These are phyloP conservation scores for Geococcyx californianus DNA, from an alignment of 2,113 vertebrate genomes.

Conservation along the genomic window DNA sequence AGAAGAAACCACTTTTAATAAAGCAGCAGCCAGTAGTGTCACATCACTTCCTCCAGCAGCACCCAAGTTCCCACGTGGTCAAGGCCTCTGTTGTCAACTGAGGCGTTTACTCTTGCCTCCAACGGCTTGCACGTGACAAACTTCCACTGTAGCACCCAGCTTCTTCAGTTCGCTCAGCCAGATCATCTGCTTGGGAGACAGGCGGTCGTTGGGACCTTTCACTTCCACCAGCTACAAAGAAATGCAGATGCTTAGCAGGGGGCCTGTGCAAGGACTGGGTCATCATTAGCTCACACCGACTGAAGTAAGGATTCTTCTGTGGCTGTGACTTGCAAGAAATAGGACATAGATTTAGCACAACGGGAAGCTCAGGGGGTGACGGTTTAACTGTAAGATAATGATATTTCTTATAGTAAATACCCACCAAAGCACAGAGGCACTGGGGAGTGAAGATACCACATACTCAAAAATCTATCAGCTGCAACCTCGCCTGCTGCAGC, in stretches of 20 bases:
- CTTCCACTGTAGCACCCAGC: slow-evolving; percentile 89
- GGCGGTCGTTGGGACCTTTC: slow-evolving; percentile 91
- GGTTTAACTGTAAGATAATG: not conserved
- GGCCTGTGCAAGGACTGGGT: not conserved
- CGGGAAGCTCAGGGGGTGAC: not conserved
- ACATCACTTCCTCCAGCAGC: not conserved
- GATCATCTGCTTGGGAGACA: slow-evolving; percentile 92
- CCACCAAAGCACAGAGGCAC: not conserved
- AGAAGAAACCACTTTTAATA: not conserved
- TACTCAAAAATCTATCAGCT: accelerated
- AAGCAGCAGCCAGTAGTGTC: not conserved
- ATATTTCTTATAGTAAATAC: not conserved
- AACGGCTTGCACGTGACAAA: slow-evolving; percentile 86
- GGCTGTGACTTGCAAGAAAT: not conserved
- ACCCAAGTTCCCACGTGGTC: accelerated
- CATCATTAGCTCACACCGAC: not conserved
- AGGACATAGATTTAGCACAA: not conserved
- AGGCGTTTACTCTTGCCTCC: slow-evolving; percentile 81
- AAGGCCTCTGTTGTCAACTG: slow-evolving; percentile 38
- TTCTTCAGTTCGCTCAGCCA: slow-evolving; percentile 90
- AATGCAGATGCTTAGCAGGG: not conserved
- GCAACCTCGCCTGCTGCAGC: not conserved
- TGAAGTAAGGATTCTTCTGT: not conserved
- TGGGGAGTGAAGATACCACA: not conserved
- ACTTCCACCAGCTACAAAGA: slow-evolving; percentile 90